These are phyloP conservation scores for Cheilosia urbana DNA, from an alignment of 2,888 invertebrate species.

Conservation along the genomic window DNA sequence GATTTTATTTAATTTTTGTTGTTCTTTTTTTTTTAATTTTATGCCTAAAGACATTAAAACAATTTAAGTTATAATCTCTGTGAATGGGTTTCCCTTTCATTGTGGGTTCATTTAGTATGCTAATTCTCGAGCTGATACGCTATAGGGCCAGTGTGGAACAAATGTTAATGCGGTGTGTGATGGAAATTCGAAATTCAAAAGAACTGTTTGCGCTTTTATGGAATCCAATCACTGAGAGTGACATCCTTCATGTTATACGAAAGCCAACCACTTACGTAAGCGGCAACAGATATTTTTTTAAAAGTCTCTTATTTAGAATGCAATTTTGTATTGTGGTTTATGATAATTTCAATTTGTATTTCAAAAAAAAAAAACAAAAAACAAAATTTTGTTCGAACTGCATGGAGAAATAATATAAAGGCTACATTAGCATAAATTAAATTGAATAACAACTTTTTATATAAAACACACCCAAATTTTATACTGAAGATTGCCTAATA, in stretches of 20 bases:
- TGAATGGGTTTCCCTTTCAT: conserved; percentile 66
- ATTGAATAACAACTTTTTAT: conserved; percentile 23
- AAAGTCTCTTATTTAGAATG: conserved; percentile 51
- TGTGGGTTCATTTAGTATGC: conserved; percentile 58
- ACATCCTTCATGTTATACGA: not conserved
- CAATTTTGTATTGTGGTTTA: conserved; percentile 44
- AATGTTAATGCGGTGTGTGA: not conserved
- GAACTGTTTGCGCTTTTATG: not conserved
- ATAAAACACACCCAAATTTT: conserved; percentile 39
- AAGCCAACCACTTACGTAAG: conserved; percentile 37
- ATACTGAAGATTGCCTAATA: conserved; percentile 49
- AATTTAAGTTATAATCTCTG: conserved; percentile 51
- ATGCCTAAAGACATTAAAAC: conserved; percentile 35
- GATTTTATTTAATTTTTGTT: conserved; percentile 14
- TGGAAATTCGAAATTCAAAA: not conserved
- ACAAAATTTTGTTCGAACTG: not conserved
- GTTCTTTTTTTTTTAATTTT: conserved; percentile 16
- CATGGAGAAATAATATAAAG: not conserved
- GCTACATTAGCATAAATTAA: conserved; percentile 46
- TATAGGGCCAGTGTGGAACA: not conserved
- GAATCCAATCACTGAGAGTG: not conserved
- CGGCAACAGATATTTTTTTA: not conserved
- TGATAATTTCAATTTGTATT: conserved; percentile 35
- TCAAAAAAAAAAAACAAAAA: not conserved
- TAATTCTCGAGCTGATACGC: conserved; percentile 19